Percentiles rank a stretch among this genome's conserved stretches.
Evolutionary conservation across 1,140 invertebrate species (phyloP).

Genomic region (Aphaenogaster ashmeadi): DNA sequence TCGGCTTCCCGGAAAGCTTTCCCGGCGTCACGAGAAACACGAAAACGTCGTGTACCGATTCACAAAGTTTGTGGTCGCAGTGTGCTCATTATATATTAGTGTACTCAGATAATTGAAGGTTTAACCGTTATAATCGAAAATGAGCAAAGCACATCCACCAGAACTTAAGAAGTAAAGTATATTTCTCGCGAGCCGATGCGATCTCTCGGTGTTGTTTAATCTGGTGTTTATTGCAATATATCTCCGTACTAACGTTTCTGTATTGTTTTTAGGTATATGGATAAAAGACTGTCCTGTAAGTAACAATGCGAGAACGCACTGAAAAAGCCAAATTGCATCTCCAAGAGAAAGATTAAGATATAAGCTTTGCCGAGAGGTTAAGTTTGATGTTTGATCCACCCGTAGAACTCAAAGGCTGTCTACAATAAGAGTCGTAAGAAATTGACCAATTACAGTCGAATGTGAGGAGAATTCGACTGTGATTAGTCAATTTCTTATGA

Average conservation of each 20-base stretch:
- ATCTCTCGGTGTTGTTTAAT: neutral
- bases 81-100: neutral
- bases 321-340: neutral
- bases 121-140: conserved; percentile 79
- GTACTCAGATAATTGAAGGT: neutral
- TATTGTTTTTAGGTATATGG: conserved; percentile 92
- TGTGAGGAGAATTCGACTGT: too few relatives aligned
- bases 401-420: neutral
- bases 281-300: conserved; percentile 92
- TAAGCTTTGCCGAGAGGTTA: neutral
- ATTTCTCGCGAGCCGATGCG: neutral
- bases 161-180: conserved; percentile 94
- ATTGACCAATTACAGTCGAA: too few relatives aligned
- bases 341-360: neutral
- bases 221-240: neutral
- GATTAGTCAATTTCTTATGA: too few relatives aligned
- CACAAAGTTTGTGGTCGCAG: neutral
- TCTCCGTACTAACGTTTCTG: conserved; percentile 30
- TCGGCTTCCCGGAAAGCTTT: too few relatives aligned
- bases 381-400: neutral
- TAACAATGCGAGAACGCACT: conserved; percentile 64
- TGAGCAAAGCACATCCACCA: conserved; percentile 96
- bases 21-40: too few relatives aligned
- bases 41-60: too few relatives aligned
- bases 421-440: too few relatives aligned